Percentiles rank a stretch among this genome's conserved stretches.
phyloP scores from a whole-genome alignment of 2,113 vertebrate species.

The Gallinago jamesoni region DNA sequence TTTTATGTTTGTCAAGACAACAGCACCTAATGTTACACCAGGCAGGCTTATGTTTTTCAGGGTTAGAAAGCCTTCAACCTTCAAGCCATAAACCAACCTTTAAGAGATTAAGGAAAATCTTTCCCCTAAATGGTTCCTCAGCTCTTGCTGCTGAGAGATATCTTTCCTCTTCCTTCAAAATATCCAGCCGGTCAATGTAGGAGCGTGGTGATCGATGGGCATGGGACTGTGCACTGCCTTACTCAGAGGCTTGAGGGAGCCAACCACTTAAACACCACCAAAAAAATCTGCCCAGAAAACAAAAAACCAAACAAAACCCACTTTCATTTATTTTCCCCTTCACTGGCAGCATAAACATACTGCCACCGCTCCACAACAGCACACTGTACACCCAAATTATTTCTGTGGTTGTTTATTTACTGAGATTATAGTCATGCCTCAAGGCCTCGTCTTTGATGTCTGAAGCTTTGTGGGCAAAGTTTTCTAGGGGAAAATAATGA shows the following conservation, averaged over 20 bases:
- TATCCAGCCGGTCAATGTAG: neutral
- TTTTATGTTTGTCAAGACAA: neutral
- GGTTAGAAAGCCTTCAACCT: neutral
- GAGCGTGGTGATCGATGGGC: neutral
- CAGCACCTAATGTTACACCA: neutral
- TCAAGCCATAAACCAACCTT: neutral
- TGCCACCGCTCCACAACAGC: neutral
- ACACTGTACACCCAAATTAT: neutral
- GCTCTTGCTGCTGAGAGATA: neutral
- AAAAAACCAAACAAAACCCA: neutral
- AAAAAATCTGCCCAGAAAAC: neutral
- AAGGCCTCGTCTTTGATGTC: conserved; percentile 15
- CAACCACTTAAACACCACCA: neutral
- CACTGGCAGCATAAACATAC: neutral
- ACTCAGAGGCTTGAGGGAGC: neutral
- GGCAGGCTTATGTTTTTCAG: neutral
- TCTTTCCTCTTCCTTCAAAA: neutral
- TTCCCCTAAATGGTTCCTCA: neutral
- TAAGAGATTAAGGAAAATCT: neutral
- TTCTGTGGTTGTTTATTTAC: conserved; percentile 45
- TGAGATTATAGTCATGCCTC: conserved; percentile 12
- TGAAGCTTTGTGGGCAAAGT: conserved; percentile 7
- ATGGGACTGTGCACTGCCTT: neutral
- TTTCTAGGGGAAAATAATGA: neutral
- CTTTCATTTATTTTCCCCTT: conserved; percentile 13